Percentiles rank a stretch among this genome's conserved stretches.
Evolutionary conservation across 2,888 invertebrate species (phyloP).

Genomic region (Lasioglossum pauxillum): DNA sequence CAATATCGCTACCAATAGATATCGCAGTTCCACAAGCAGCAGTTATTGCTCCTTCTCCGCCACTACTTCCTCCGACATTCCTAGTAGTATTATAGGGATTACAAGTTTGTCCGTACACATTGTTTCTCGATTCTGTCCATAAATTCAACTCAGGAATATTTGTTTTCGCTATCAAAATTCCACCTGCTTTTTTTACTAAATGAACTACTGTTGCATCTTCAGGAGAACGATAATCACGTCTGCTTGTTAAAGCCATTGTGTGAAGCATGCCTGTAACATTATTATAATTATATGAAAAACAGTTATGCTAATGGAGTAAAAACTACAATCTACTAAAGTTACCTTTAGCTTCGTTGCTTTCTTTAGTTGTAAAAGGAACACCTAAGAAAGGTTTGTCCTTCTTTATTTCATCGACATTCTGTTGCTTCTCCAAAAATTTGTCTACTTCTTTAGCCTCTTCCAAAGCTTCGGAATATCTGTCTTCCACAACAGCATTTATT

Average conservation of each 20-base stretch:
- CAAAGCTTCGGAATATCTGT: constrained; percentile 91
- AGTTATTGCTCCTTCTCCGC: constrained; percentile 92
- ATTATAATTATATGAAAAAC: constrained; percentile 2
- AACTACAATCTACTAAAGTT: constrained; percentile 51
- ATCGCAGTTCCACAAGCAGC: constrained; percentile 93
- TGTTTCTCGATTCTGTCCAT: constrained; percentile 96
- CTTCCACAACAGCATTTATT: constrained; percentile 93
- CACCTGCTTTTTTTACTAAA: constrained; percentile 91
- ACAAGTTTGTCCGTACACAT: constrained; percentile 93
- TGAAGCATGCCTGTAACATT: constrained; percentile 85
- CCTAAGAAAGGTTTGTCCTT: constrained; percentile 92
- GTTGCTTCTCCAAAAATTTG: constrained; percentile 86
- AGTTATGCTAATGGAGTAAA: not conserved
- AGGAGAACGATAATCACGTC: constrained; percentile 87
- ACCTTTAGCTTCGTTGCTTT: constrained; percentile 92
- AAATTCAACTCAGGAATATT: constrained; percentile 97
- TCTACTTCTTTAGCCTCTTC: constrained; percentile 92
- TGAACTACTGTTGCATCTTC: constrained; percentile 93
- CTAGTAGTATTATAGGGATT: constrained; percentile 96
- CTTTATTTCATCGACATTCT: constrained; percentile 88
- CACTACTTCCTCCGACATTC: constrained; percentile 96
- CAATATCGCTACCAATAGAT: constrained; percentile 96
- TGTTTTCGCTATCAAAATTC: constrained; percentile 94
- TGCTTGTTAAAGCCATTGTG: constrained; percentile 88
- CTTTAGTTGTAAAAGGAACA: constrained; percentile 97